Conservation (phyloP, 2,888 invertebrate species). For the Plebejus melissa region DNA sequence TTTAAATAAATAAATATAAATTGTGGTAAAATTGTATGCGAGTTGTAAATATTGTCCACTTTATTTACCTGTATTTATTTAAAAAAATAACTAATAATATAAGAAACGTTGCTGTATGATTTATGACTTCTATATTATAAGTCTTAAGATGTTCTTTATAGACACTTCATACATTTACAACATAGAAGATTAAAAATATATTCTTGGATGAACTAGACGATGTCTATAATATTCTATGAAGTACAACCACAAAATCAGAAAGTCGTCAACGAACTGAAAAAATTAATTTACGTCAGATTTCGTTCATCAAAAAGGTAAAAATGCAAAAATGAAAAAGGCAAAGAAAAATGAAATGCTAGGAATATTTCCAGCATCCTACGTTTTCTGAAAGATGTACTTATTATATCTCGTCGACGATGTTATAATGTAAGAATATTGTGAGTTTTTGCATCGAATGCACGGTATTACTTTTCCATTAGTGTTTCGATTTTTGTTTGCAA, state of each 20-base stretch:
- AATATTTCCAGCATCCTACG: slow-evolving; percentile 28
- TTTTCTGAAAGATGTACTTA: slow-evolving; percentile 32
- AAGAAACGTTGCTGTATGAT: too few species aligned
- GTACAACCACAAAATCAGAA: neutral
- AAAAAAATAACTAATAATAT: neutral
- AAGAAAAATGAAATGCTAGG: slow-evolving; percentile 23
- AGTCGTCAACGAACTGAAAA: neutral
- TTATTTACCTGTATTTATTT: neutral
- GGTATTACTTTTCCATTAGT: slow-evolving; percentile 54
- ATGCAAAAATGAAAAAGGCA: slow-evolving; percentile 20
- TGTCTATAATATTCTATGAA: too few species aligned
- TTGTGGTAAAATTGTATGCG: neutral
- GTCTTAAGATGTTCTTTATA: too few species aligned
- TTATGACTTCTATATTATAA: too few species aligned
- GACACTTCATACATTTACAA: too few species aligned
- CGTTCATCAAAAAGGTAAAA: slow-evolving; percentile 17
- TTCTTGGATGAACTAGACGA: too few species aligned
- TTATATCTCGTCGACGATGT: slow-evolving; percentile 39
- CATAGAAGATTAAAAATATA: too few species aligned
- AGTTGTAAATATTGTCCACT: neutral
- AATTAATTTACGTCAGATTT: slow-evolving; percentile 5
- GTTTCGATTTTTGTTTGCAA: slow-evolving; percentile 47
- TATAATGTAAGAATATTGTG: slow-evolving; percentile 42
- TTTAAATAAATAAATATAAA: neutral
- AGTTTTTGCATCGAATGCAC: slow-evolving; percentile 44